Base-by-base conservation (phyloP, 2,113 vertebrate species). In the Sinocyclocheilus rhinocerous region DNA sequence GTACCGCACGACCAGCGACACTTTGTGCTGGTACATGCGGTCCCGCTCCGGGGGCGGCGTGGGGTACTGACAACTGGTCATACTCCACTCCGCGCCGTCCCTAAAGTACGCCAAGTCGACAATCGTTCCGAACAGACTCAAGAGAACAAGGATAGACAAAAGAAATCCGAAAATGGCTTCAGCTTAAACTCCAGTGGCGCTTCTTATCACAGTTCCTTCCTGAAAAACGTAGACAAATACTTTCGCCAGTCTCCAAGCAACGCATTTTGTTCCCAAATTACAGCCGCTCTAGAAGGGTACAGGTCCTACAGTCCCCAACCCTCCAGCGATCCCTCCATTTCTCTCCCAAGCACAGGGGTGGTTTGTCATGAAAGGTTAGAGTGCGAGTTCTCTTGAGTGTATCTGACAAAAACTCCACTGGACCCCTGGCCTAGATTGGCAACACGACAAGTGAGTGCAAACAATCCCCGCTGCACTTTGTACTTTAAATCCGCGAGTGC, bases 1-100 rank as follows among this genome's bases (percentile, higher is more conserved):
- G 88, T 98, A 98, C 0, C 97, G 96, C 85, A 99, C 97, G 88
- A 98, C 97, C 95, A 98, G 86, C 50, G 98, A 99, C 86, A 97
- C 97, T 89, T 98, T 97, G 89, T 96, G 97, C 92, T 97, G 97
- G 93, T 97, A 97, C 91, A 96, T 90, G 26, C 96, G 95, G 83
- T 97, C 96, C 91, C 96, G 92, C 91, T 97, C 96, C 0, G 93
- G 88, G 16, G 95, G 92, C 82, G 94, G 91, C 3, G 94, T 92
- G 63, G 96, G 95, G 88, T 96, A 95, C 91, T 96, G 96, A 90
- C 97, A 97, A 85, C 95, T 95, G 0, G 96, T 97, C 97, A 99
- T 98, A 93, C 95, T 95, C 88, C 94, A 93, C 92, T 95, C 95
- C 93, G 92, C 36, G 4, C 91, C 91, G 89, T 91, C 93, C 85